A percentile compares a stretch with the other conserved stretches of the same genome.
phyloP scores from a whole-genome alignment of 2,888 invertebrate genomes.

The Miltochrista miniata region DNA sequence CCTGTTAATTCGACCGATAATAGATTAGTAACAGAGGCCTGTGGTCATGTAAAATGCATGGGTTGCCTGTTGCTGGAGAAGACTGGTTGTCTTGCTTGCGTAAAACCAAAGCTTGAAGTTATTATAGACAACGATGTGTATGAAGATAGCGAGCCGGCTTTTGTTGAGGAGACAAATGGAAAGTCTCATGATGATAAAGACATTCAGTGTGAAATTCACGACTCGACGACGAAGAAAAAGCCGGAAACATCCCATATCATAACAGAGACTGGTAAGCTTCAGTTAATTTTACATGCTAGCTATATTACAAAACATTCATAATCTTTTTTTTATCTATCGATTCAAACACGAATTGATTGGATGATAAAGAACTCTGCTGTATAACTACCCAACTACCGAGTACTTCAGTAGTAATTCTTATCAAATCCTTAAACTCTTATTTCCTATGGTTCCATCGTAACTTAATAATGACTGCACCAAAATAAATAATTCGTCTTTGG shows the following conservation, averaged over 20 bases:
- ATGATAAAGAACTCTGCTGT: too few relatives aligned
- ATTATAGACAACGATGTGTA: conserved; percentile 25
- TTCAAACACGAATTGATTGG: too few relatives aligned
- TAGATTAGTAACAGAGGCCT: conserved; percentile 88
- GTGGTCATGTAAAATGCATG: conserved; percentile 91
- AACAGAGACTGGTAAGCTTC: conserved; percentile 60
- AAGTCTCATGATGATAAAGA: conserved; percentile 30
- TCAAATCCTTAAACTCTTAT: too few relatives aligned
- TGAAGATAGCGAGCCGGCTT: conserved; percentile 30
- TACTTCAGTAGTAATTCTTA: too few relatives aligned
- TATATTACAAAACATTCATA: too few relatives aligned
- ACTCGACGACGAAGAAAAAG: conserved; percentile 59
- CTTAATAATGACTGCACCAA: too few relatives aligned
- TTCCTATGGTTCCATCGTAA: too few relatives aligned
- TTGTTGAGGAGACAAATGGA: conserved; percentile 31
- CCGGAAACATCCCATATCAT: conserved; percentile 69
- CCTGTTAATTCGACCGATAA: conserved; percentile 81
- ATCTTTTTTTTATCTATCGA: too few relatives aligned
- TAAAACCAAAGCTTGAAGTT: conserved; percentile 31
- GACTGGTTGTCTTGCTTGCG: conserved; percentile 85
- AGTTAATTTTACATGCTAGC: not conserved
- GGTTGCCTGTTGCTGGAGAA: conserved; percentile 87
- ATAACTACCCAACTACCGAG: too few relatives aligned
- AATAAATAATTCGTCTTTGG: too few relatives aligned
- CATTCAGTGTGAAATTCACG: conserved; percentile 31